phyloP scores from a whole-genome alignment of 92 coral and sea anemone genomes.

The Umimayanthus kanabou region DNA sequence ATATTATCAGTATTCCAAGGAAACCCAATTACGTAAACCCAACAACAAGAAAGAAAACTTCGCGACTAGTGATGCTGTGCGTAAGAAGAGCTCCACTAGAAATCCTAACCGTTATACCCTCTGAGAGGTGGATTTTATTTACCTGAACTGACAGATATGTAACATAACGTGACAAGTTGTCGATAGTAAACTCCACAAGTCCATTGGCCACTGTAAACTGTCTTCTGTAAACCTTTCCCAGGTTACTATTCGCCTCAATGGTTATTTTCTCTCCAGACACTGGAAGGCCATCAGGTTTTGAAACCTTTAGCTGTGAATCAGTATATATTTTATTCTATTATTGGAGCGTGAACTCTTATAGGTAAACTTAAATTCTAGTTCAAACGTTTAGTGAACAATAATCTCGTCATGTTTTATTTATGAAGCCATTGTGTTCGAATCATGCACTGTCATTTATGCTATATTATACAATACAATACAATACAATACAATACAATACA shows the following conservation, averaged over 20 bases:
- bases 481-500: no score
- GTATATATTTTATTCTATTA: no score
- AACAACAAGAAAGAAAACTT: no score
- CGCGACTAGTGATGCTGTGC: neutral
- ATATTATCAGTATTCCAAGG: no score
- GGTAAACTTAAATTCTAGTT: no score
- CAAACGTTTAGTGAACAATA: no score
- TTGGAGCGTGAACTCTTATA: no score
- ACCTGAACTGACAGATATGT: neutral
- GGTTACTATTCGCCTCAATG: neutral
- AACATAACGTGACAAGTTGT: neutral
- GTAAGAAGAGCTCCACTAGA: neutral
- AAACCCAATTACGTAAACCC: no score
- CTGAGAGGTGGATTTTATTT: neutral
- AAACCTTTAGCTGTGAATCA: constrained; percentile 31
- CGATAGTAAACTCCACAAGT: constrained; percentile 19
- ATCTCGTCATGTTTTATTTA: no score
- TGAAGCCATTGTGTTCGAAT: no score
- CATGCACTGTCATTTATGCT: no score
- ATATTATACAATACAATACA: no score
- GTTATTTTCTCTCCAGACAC: constrained; percentile 6
- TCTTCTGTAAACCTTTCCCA: neutral
- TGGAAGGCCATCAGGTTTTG: constrained; percentile 17
- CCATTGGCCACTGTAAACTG: constrained; percentile 10
- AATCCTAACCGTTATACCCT: neutral